Percentiles rank a stretch among this genome's conserved stretches.
phyloP scores from a whole-genome alignment of 2,888 invertebrate genomes.

The Rapana venosa region DNA sequence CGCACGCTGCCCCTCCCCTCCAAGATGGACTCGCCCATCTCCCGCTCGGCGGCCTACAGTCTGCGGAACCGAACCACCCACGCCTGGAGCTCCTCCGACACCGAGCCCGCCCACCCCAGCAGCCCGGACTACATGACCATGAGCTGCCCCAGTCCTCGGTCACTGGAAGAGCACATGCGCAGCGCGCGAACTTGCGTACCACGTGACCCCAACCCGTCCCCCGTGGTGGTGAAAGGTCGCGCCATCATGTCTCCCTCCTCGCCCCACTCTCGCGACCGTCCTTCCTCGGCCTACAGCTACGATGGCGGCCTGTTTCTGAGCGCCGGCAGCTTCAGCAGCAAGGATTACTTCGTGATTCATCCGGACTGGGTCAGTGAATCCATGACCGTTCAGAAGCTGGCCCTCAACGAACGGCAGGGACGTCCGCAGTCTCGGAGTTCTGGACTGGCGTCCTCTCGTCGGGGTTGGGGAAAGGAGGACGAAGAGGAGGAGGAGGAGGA shows the following conservation, averaged over 20 bases:
- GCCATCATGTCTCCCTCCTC: slow-evolving; percentile 50
- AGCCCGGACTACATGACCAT: slow-evolving; percentile 53
- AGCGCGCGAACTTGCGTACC: slow-evolving; percentile 52
- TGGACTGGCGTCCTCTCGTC: background rate
- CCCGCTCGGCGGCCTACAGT: slow-evolving; percentile 56
- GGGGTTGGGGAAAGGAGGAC: background rate
- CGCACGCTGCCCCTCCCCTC: background rate
- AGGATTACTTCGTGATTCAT: slow-evolving; percentile 74
- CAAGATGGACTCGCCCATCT: slow-evolving; percentile 47
- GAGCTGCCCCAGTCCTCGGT: slow-evolving; percentile 51
- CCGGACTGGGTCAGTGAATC: slow-evolving; percentile 77
- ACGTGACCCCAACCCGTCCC: slow-evolving; percentile 47
- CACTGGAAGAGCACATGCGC: slow-evolving; percentile 52
- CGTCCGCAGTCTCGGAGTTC: slow-evolving; percentile 45
- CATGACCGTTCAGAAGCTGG: slow-evolving; percentile 68
- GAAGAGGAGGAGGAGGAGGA: background rate
- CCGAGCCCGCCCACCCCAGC: slow-evolving; percentile 55
- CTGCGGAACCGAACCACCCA: slow-evolving; percentile 56
- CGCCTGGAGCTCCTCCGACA: background rate
- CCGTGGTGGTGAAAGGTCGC: slow-evolving; percentile 49
- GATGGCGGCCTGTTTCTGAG: slow-evolving; percentile 71
- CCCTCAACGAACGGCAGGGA: slow-evolving; percentile 58
- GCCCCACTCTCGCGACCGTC: slow-evolving; percentile 45
- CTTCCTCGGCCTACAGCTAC: slow-evolving; percentile 61
- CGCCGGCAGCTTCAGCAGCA: slow-evolving; percentile 53